These are phyloP conservation scores for Drosophila neonasuta DNA, from an alignment of 2,888 invertebrate genomes.

Conservation along the genomic window DNA sequence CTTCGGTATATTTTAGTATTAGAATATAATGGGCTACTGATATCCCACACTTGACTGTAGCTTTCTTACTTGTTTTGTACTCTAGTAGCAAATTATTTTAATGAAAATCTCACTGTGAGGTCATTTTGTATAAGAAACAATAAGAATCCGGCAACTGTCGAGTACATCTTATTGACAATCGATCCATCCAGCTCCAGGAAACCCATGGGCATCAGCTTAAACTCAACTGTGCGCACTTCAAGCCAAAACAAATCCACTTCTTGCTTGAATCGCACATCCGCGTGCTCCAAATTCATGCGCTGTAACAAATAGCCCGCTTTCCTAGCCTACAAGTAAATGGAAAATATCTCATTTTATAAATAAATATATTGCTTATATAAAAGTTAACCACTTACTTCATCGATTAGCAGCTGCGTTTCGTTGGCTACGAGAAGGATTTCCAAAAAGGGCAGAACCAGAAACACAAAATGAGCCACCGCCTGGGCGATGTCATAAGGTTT, in stretches of 20 bases:
- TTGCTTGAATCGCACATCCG: slow-evolving; percentile 75
- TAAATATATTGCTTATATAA: no score
- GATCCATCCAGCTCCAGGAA: slow-evolving; percentile 74
- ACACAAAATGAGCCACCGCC: slow-evolving; percentile 59
- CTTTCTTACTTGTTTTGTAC: background rate
- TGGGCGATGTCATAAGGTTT: slow-evolving; percentile 64
- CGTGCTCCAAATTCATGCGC: slow-evolving; percentile 58
- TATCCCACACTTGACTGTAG: background rate
- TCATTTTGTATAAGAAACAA: slow-evolving; percentile 80
- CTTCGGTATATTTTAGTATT: no score
- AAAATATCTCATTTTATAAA: background rate
- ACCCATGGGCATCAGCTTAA: slow-evolving; percentile 75
- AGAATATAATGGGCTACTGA: no score
- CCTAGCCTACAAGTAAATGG: slow-evolving; percentile 49
- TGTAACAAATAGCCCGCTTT: slow-evolving; percentile 75
- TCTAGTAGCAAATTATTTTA: slow-evolving; percentile 51
- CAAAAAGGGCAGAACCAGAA: slow-evolving; percentile 70
- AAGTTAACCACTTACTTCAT: slow-evolving; percentile 40
- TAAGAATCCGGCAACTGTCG: slow-evolving; percentile 77
- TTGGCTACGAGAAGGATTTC: slow-evolving; percentile 71
- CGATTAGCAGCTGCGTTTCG: slow-evolving; percentile 59
- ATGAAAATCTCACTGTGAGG: slow-evolving; percentile 74
- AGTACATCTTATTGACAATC: slow-evolving; percentile 69
- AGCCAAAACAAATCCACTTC: slow-evolving; percentile 78
- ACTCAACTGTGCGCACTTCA: slow-evolving; percentile 64